Base-by-base conservation (phyloP, 2,888 invertebrate genomes). In the Lycia hirtaria region DNA sequence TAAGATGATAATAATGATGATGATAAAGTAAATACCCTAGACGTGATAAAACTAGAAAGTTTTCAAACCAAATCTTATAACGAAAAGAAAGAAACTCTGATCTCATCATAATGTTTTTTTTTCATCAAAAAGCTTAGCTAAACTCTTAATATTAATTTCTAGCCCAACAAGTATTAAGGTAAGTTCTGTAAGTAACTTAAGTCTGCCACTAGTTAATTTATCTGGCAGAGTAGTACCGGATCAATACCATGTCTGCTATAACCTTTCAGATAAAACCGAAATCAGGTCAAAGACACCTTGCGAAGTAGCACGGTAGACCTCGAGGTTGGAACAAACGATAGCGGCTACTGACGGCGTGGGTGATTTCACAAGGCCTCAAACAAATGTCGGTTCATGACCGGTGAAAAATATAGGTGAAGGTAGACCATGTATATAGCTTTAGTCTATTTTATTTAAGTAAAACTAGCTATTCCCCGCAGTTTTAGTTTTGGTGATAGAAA, bases 281-380 rank as follows among this genome's bases (percentile, higher is more conserved):
- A 56, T 51, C 45, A 51, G 56, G 56, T 56, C 56, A 56, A 47
- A 38, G 32, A 47, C 33, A 40, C 51, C 22, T 50, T 30, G 28
- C 33, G 20, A 40, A 45, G 45, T 45, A 22, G 41, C 50, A 26
- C 22, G 35, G 38, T 32, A 17, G 7, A 6, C 19, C 45, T 41
- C 51, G 51, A 56, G 56, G 56, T 41, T 40, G 32, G 4, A 49
- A 37, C 20, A 24, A 47, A 17, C 14, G 54, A 54, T 54, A 41
- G 19, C 20, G 19, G 17, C 19, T 26, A 35, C 32, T 14, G 19
- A 26, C 28, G 20, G 19, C 38, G 43, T 55, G 41, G 30, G 43
- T 44, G 20, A 55, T 43, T 58, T 33, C 15, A 48, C 64, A 61
- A 64, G 60, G 60, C 48, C 35, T 33, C 14, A 38, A 28, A 5